A percentile compares a stretch with the other conserved stretches of the same genome.
Evolutionary conservation across 1,140 invertebrate genomes (phyloP).

Genomic region (Ptiloglossa arizonensis): DNA sequence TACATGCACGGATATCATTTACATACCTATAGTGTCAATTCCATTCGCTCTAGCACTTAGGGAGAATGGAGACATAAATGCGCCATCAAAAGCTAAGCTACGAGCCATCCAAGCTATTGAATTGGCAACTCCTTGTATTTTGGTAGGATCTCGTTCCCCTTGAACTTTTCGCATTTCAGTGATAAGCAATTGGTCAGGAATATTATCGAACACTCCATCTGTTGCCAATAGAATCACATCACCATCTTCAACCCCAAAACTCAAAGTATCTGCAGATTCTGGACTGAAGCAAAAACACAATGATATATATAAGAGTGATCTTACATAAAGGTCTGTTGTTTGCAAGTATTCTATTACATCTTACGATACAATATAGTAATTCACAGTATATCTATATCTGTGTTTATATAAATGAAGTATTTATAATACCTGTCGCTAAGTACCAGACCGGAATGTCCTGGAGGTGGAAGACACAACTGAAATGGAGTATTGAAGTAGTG

Average conservation of each 20-base stretch:
- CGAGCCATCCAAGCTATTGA: constrained; percentile 97
- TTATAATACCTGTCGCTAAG: constrained; percentile 92
- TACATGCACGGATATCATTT: not conserved
- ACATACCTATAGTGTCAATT: constrained; percentile 93
- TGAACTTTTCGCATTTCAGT: constrained; percentile 89
- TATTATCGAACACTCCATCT: constrained; percentile 99
- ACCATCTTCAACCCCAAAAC: constrained; percentile 95
- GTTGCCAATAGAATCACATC: constrained; percentile 98
- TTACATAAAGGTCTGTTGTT: not conserved
- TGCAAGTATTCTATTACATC: not conserved
- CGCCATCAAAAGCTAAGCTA: constrained; percentile 94
- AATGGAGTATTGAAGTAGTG: constrained; percentile 99
- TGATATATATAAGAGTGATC: constrained; percentile 5
- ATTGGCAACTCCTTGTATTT: constrained; percentile 95
- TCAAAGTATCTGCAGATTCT: constrained; percentile 93
- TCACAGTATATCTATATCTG: not conserved
- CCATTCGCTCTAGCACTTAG: constrained; percentile 95
- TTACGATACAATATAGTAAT: not conserved
- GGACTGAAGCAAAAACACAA: constrained; percentile 84
- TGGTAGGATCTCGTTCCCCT: constrained; percentile 87
- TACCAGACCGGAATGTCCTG: constrained; percentile 91
- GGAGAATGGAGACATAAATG: constrained; percentile 97
- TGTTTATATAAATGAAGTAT: no score
- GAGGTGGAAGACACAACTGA: constrained; percentile 96
- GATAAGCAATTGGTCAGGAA: constrained; percentile 94